These are phyloP conservation scores for Penaeus chinensis DNA, from an alignment of 1,140 invertebrate species.

Conservation along the genomic window DNA sequence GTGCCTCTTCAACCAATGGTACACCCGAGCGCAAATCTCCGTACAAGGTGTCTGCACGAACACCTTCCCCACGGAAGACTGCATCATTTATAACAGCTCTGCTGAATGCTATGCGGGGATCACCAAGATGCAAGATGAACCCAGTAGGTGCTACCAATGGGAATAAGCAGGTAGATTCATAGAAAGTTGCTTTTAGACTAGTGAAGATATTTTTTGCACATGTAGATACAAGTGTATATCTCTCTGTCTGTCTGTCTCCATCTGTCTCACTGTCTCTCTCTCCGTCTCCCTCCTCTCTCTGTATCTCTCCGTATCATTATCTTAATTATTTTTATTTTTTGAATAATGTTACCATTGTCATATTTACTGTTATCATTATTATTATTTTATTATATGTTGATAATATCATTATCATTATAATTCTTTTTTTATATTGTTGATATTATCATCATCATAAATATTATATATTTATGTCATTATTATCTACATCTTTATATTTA, in stretches of 20 bases:
- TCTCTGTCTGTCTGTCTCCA: too few species aligned
- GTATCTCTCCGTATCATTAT: too few species aligned
- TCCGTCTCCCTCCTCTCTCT: too few species aligned
- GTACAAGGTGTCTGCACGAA: conserved; percentile 28
- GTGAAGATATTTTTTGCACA: background rate
- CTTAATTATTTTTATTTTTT: background rate
- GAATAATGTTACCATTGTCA: background rate
- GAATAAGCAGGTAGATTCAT: conserved; percentile 14
- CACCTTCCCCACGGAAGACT: conserved; percentile 55
- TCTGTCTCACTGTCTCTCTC: too few species aligned
- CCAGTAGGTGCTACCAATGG: conserved; percentile 15
- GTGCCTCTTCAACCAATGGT: conserved; percentile 59
- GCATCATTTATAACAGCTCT: conserved; percentile 61
- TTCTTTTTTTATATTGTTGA: too few species aligned
- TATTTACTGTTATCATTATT: background rate
- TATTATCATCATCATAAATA: too few species aligned
- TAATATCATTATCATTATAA: too few species aligned
- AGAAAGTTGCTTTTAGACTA: conserved; percentile 20
- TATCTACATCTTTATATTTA: too few species aligned
- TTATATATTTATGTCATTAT: too few species aligned
- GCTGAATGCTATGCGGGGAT: conserved; percentile 56
- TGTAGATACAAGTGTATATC: too few species aligned
- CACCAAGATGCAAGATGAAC: conserved; percentile 19
- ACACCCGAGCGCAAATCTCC: conserved; percentile 61
- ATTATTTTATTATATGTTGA: too few species aligned